These are phyloP conservation scores for Bucco capensis DNA, from an alignment of 2,113 vertebrate genomes.

Conservation along the genomic window DNA sequence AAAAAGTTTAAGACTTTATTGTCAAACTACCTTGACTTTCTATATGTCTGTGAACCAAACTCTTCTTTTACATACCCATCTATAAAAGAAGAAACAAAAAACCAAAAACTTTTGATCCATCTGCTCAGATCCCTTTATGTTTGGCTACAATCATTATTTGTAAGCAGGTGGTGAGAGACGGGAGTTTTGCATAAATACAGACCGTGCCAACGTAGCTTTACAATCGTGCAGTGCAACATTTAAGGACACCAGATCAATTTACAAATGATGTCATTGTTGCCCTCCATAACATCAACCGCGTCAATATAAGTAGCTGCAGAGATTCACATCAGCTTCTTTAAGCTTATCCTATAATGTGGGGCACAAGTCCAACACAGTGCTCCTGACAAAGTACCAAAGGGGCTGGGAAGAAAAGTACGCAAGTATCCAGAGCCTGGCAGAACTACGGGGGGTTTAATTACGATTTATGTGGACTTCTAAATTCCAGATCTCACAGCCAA, in stretches of 20 bases:
- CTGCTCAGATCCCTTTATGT: not conserved
- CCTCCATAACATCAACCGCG: not conserved
- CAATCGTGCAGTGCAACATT: not conserved
- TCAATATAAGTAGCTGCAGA: not conserved
- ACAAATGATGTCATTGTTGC: not conserved
- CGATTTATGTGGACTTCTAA: not conserved
- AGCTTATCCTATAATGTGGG: not conserved
- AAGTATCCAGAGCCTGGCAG: not conserved
- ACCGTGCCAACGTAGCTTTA: not conserved
- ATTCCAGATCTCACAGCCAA: not conserved
- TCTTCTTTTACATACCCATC: not conserved
- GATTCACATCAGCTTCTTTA: not conserved
- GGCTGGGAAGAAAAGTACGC: not conserved
- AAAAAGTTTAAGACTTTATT: not conserved
- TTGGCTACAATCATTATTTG: not conserved
- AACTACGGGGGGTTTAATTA: not conserved
- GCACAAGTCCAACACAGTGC: not conserved
- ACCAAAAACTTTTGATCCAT: not conserved
- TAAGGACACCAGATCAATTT: not conserved
- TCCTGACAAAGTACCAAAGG: not conserved
- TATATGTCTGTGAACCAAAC: not conserved
- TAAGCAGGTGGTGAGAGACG: not conserved
- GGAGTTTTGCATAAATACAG: not conserved
- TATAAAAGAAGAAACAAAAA: not conserved
- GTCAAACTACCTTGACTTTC: not conserved